Evolutionary conservation across 2,888 invertebrate genomes (phyloP), one percentile per base, ranked within the genome.

Genomic region (Athalia rosae): DNA sequence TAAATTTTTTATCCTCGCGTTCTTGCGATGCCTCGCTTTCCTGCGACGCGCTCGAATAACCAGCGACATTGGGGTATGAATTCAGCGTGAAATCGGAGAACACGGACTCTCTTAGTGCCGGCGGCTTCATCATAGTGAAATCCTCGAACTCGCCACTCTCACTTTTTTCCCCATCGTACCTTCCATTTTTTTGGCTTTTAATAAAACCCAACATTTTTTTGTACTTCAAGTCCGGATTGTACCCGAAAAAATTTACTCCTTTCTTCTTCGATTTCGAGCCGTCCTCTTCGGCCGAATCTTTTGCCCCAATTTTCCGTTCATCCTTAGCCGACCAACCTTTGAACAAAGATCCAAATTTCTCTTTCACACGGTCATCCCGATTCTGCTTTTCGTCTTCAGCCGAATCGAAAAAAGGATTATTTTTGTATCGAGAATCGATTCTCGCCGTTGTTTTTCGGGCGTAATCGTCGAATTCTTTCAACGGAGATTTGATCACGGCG

Each of bases 81-180:
- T 81, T 76, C 62, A 78, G 78, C 59, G 77, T 77, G 76, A 79
- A 80, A 79, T 80, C 80, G 58, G 82, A 69, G 77, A 81, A 83
- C 56, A 80, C 76, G 79, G 78, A 79, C 80, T 81, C 77, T 69
- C 79, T 76, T 71, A 80, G 58, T 59, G 64, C 45, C 13, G 84
- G 84, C 45, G 83, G 81, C 28, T 77, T 80, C 63, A 81, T 79
- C 69, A 78, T 79, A 4, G 79, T 82, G 59, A 80, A 76, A 78
- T 82, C 81, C 47, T 28, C 58, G 13, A 56, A 8, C 48, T 15
- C 59, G 28, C 59, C 15, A 79, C 78, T 58, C 71, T 76, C 66
- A 66, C 45, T 8, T 77, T 41, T 9, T 76, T 79, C 58, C 58
- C 47, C 59, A 7, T 59, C 8, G 58, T 66, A 58, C 15, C n/a